Percentiles rank a stretch among this genome's conserved stretches.
Evolutionary conservation across 2,888 invertebrate genomes (phyloP).

Genomic region (Harpalus rufipes): DNA sequence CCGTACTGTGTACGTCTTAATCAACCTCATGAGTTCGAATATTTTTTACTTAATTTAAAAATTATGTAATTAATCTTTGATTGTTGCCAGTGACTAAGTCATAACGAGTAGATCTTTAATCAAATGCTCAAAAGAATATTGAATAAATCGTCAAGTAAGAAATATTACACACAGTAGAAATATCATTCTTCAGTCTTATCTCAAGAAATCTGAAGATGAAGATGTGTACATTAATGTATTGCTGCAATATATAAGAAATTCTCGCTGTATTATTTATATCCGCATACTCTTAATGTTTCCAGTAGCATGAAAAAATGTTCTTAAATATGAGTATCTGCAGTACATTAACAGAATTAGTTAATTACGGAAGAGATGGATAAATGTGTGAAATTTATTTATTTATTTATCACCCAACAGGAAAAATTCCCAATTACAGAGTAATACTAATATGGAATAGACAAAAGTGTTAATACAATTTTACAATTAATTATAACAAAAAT

Average conservation of each 20-base stretch:
- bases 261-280: not conserved
- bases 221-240: conserved; percentile 14
- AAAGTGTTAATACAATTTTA: too few relatives aligned
- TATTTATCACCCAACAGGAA: too few relatives aligned
- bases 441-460: too few relatives aligned
- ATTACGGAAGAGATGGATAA: too few relatives aligned
- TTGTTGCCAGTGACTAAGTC: conserved; percentile 43
- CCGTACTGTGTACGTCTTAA: conserved; percentile 10
- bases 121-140: not conserved
- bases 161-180: conserved; percentile 4
- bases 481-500: too few relatives aligned
- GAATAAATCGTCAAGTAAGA: conserved; percentile 26
- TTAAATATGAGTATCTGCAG: too few relatives aligned
- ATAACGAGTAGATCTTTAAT: conserved; percentile 27
- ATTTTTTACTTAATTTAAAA: conserved; percentile 29
- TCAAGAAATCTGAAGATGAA: conserved; percentile 12
- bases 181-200: conserved; percentile 25
- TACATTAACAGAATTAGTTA: too few relatives aligned
- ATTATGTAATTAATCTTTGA: conserved; percentile 41
- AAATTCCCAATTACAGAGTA: too few relatives aligned
- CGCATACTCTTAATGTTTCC: not conserved
- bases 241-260: not conserved
- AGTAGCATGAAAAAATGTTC: not conserved
- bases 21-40: conserved; percentile 13
- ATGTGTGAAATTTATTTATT: too few relatives aligned